Conservation (phyloP, 2,888 invertebrate genomes). For the Apeira syringaria region DNA sequence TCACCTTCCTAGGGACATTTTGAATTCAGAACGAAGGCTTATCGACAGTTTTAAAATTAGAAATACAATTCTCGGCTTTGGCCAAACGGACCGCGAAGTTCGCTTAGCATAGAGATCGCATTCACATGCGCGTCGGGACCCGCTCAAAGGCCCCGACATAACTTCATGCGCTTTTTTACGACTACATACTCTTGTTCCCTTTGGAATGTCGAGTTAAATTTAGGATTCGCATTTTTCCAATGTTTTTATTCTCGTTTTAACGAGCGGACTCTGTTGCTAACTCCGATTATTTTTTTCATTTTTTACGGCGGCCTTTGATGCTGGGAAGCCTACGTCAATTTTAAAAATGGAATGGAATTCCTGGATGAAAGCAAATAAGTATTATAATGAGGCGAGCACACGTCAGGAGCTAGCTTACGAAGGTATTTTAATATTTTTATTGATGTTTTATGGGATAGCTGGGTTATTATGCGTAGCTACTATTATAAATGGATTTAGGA, state of each 20-base stretch:
- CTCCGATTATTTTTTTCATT: constrained; percentile 45
- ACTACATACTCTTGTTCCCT: constrained; percentile 42
- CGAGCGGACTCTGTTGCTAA: constrained; percentile 51
- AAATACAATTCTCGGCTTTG: constrained; percentile 27
- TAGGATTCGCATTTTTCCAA: constrained; percentile 50
- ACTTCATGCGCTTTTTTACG: constrained; percentile 47
- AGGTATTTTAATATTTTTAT: constrained; percentile 23
- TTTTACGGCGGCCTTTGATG: constrained; percentile 36
- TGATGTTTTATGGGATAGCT: constrained; percentile 12
- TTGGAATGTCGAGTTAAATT: constrained; percentile 48
- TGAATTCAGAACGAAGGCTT: constrained; percentile 14
- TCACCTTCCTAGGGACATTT: constrained; percentile 15
- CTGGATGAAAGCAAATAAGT: constrained; percentile 24
- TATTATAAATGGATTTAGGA: too few relatives aligned
- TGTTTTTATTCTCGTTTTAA: constrained; percentile 39
- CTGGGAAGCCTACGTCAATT: constrained; percentile 30
- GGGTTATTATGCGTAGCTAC: too few relatives aligned
- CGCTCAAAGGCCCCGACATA: constrained; percentile 39
- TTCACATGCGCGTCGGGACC: constrained; percentile 26
- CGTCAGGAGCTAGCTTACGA: constrained; percentile 28
- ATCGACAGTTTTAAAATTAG: constrained; percentile 26
- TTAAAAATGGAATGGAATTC: constrained; percentile 28
- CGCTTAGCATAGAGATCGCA: constrained; percentile 32
- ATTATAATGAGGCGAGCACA: constrained; percentile 25
- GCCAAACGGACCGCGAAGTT: constrained; percentile 26